phyloP scores from a whole-genome alignment of 2,888 invertebrate species.

The Caenorhabditis doughertyi region DNA sequence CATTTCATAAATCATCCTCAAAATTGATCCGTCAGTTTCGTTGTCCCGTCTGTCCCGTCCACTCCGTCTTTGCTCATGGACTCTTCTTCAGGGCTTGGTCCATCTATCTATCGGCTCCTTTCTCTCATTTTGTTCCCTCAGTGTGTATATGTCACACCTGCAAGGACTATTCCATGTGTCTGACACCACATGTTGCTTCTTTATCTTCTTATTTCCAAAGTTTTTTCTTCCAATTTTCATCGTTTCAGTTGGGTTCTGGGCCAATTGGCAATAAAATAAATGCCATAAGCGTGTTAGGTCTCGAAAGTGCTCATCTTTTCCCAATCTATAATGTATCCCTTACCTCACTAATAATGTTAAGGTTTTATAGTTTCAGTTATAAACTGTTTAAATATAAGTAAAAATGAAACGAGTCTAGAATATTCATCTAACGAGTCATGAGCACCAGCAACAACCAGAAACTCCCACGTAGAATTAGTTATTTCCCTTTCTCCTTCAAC shows the following conservation, averaged over 20 bases:
- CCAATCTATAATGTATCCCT: too few relatives aligned
- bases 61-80: conserved; percentile 38
- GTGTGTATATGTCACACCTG: conserved; percentile 51
- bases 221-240: conserved; percentile 32
- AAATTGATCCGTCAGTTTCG: conserved; percentile 55
- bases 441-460: background rate
- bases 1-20: conserved; percentile 61
- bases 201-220: conserved; percentile 13
- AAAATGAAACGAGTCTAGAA: too few relatives aligned
- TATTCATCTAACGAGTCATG: too few relatives aligned
- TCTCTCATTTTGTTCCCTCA: conserved; percentile 41
- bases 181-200: conserved; percentile 58
- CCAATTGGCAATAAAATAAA: background rate
- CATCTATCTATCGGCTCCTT: conserved; percentile 27
- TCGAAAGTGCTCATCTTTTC: too few relatives aligned
- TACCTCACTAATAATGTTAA: too few relatives aligned
- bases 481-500: conserved; percentile 10
- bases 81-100: conserved; percentile 26
- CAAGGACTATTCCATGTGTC: conserved; percentile 50
- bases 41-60: conserved; percentile 20
- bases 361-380: too few relatives aligned
- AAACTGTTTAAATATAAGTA: too few relatives aligned
- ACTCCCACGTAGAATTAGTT: conserved; percentile 36
- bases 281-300: background rate
- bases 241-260: background rate